Conservation (phyloP, 1,140 invertebrate genomes). For the Anoplolepis gracilipes region DNA sequence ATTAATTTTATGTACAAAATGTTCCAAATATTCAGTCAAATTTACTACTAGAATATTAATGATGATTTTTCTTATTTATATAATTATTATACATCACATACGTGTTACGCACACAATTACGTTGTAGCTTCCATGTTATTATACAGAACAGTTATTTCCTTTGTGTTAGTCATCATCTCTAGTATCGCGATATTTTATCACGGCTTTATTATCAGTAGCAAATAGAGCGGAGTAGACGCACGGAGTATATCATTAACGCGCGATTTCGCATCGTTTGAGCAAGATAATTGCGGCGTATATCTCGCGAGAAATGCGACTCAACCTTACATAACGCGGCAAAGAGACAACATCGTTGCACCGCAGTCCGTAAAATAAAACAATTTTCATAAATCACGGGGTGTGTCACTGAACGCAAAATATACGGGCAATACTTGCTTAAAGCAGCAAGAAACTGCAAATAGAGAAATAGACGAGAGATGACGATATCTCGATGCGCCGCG, state of each 20-base stretch:
- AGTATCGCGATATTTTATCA: slow-evolving; percentile 30
- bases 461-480: slow-evolving; percentile 33
- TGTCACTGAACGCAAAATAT: slow-evolving; percentile 6
- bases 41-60: no score
- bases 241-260: slow-evolving; percentile 32
- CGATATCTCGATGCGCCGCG: slow-evolving; percentile 21
- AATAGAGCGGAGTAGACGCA: slow-evolving; percentile 32
- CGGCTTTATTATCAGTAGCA: slow-evolving; percentile 31
- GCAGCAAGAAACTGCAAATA: slow-evolving; percentile 12
- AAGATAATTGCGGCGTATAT: slow-evolving; percentile 47
- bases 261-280: slow-evolving; percentile 33
- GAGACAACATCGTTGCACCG: slow-evolving; percentile 12
- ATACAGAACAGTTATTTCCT: background rate
- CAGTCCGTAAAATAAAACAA: slow-evolving; percentile 26
- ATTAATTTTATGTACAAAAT: background rate
- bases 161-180: background rate
- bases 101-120: background rate
- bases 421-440: background rate
- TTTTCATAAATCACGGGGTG: slow-evolving; percentile 42
- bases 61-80: no score
- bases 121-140: background rate
- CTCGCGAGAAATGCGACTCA: slow-evolving; percentile 20
- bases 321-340: slow-evolving; percentile 22
- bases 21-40: background rate
- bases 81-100: no score